Evolutionary conservation across 2,888 invertebrate genomes (phyloP).

Genomic region (Spisula subtruncata): DNA sequence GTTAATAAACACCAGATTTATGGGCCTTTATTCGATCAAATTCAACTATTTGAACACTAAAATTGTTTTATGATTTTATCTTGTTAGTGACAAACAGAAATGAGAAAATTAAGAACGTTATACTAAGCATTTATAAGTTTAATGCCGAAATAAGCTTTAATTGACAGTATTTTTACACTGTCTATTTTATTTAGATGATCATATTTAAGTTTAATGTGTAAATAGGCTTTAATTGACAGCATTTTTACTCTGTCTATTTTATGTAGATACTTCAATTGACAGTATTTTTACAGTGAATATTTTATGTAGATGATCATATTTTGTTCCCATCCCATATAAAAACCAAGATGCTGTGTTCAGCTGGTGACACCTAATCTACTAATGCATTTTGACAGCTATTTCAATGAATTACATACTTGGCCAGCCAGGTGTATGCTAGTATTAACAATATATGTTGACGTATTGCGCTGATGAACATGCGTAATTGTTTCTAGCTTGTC

Average conservation of each 20-base stretch:
- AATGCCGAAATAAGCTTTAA: neutral
- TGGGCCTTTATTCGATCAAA: too few relatives aligned
- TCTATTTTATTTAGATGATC: too few relatives aligned
- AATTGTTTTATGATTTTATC: neutral
- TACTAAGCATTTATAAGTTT: neutral
- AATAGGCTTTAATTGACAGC: neutral
- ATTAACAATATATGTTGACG: slow-evolving; percentile 40
- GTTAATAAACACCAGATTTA: too few relatives aligned
- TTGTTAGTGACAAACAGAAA: too few relatives aligned
- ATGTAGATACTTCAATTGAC: neutral
- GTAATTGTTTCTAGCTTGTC: slow-evolving; percentile 32
- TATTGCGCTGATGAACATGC: slow-evolving; percentile 33
- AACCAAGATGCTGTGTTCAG: neutral
- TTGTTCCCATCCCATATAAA: neutral
- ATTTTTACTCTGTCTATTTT: neutral
- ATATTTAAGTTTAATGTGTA: neutral
- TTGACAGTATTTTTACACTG: too few relatives aligned
- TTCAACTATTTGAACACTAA: too few relatives aligned
- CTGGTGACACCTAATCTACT: slow-evolving; percentile 30
- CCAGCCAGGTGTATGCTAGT: slow-evolving; percentile 42
- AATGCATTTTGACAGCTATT: slow-evolving; percentile 49
- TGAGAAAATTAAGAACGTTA: too few relatives aligned
- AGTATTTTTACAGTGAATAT: neutral
- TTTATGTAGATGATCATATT: neutral
- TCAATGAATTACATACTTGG: slow-evolving; percentile 27